A percentile compares a stretch with the other conserved stretches of the same genome.
Evolutionary conservation across 1,140 invertebrate species (phyloP).

Genomic region (Asobara japonica): DNA sequence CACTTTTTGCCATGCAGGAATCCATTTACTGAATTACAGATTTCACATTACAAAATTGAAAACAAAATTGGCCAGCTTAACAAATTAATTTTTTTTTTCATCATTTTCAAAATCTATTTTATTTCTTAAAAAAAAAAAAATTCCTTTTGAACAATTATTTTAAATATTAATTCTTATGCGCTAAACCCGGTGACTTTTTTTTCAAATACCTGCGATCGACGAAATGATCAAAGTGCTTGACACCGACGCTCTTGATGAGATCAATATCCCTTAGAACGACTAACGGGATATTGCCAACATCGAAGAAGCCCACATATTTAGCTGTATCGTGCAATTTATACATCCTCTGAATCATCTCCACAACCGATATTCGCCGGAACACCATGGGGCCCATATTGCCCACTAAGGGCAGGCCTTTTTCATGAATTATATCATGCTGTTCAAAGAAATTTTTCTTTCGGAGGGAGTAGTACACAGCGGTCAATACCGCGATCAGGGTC

Average conservation of each 20-base stretch:
- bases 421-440: not conserved
- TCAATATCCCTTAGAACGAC: conserved; percentile 71
- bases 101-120: no score
- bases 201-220: conserved; percentile 53
- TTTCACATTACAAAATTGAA: no score
- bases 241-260: conserved; percentile 68
- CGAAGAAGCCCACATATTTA: conserved; percentile 62
- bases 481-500: not conserved
- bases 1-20: no score
- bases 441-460: not conserved
- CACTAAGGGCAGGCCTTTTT: not conserved
- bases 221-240: conserved; percentile 75
- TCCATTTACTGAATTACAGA: no score
- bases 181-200: not conserved
- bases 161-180: not conserved
- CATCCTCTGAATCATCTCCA: not conserved
- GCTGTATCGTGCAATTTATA: not conserved
- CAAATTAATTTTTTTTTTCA: no score
- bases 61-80: no score
- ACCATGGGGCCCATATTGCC: not conserved
- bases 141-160: no score
- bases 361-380: not conserved
- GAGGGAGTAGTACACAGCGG: not conserved
- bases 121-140: no score
- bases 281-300: conserved; percentile 63